phyloP scores from a whole-genome alignment of 2,797 vertebrate species.

The Siniperca undulata region DNA sequence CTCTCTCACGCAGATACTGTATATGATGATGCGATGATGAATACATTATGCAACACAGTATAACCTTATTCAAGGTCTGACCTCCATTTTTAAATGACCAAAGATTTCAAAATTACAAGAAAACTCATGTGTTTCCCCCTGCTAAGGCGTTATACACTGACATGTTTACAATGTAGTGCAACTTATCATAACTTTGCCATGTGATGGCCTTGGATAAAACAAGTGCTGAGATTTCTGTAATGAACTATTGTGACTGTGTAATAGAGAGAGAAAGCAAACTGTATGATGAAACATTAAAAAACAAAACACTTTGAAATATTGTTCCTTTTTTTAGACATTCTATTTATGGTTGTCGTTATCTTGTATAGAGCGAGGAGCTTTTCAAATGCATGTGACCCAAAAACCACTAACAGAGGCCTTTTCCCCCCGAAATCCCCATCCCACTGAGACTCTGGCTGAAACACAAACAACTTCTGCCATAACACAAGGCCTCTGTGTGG shows the following conservation, averaged over 20 bases:
- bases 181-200: not conserved
- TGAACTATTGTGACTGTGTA: not conserved
- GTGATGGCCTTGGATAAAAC: slow-evolving; percentile 8
- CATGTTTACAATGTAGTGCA: not conserved
- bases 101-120: slow-evolving; percentile 1
- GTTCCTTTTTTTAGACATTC: slow-evolving; percentile 43
- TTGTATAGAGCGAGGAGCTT: slow-evolving; percentile 32
- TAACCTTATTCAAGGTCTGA: slow-evolving; percentile 40
- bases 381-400: slow-evolving; percentile 66
- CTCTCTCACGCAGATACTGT: slow-evolving; percentile 54
- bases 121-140: not conserved
- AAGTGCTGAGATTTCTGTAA: not conserved
- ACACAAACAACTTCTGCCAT: slow-evolving; percentile 61
- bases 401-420: slow-evolving; percentile 46
- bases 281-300: slow-evolving; percentile 9
- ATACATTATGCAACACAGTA: slow-evolving; percentile 36
- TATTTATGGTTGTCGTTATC: slow-evolving; percentile 64
- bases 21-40: slow-evolving; percentile 55
- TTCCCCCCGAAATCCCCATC: slow-evolving; percentile 47
- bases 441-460: slow-evolving; percentile 54
- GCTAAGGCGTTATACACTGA: not conserved
- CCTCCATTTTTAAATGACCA: slow-evolving; percentile 34
- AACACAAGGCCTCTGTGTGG: slow-evolving; percentile 40
- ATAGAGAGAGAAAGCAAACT: slow-evolving; percentile 2
- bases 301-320: slow-evolving; percentile 44